Conservation (phyloP, 2,888 invertebrate species). For the Dusona sp. region DNA sequence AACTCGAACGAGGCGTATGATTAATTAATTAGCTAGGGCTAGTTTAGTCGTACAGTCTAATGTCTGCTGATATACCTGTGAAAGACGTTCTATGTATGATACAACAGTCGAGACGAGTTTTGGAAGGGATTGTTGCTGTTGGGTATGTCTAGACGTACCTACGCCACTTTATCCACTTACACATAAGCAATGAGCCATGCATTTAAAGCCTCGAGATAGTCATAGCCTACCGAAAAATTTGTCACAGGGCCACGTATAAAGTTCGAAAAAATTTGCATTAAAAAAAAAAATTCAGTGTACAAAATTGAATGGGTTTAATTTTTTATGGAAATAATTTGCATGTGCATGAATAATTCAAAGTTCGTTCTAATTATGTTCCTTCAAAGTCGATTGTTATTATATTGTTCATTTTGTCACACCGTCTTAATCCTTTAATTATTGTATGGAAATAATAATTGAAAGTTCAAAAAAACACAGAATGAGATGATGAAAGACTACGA, state of each 20-base stretch:
- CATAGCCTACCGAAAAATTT: neutral
- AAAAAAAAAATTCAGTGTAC: too few relatives aligned
- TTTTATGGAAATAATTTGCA: neutral
- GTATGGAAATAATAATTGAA: neutral
- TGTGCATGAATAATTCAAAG: too few relatives aligned
- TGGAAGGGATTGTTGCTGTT: slow-evolving; percentile 29
- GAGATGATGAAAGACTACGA: neutral
- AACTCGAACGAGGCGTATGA: slow-evolving; percentile 79
- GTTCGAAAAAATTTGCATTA: neutral
- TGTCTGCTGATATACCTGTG: slow-evolving; percentile 19
- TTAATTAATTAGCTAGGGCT: slow-evolving; percentile 84
- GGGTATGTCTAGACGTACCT: slow-evolving; percentile 57
- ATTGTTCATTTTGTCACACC: too few relatives aligned
- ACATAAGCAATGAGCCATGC: neutral
- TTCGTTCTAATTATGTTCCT: too few relatives aligned
- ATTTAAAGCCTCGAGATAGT: slow-evolving; percentile 36
- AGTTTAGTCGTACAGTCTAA: slow-evolving; percentile 76
- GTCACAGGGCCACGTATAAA: neutral
- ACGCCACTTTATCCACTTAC: slow-evolving; percentile 25
- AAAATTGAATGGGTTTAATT: neutral
- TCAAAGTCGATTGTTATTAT: too few relatives aligned
- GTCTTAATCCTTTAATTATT: too few relatives aligned
- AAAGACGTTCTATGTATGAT: slow-evolving; percentile 41
- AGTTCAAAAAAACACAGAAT: neutral
- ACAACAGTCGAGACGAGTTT: slow-evolving; percentile 50